Conservation (phyloP, 2,797 vertebrate species). For the Spea hammondii region DNA sequence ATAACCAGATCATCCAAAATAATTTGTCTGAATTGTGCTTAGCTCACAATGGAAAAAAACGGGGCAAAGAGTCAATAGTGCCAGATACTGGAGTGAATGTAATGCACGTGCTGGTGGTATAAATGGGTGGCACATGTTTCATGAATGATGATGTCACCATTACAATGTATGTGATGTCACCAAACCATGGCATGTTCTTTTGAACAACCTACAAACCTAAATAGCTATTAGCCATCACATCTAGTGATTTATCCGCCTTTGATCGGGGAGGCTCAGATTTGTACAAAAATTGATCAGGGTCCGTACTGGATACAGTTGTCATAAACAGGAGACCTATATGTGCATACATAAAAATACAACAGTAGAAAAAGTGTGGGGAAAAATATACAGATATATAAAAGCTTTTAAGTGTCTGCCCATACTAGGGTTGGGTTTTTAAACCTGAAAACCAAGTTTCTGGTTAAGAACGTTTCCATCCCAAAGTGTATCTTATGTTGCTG, state of each 20-base stretch:
- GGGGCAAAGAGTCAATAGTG: neutral
- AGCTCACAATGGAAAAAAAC: neutral
- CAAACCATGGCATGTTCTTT: constrained; percentile 54
- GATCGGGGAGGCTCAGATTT: constrained; percentile 72
- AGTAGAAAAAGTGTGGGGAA: constrained; percentile 43
- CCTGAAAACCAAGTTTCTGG: too few relatives aligned
- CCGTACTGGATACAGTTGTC: constrained; percentile 72
- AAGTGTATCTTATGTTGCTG: too few relatives aligned
- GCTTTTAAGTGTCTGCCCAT: neutral
- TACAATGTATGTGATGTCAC: constrained; percentile 22
- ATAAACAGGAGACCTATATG: constrained; percentile 75
- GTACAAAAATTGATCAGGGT: constrained; percentile 82
- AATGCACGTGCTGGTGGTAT: neutral
- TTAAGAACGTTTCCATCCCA: too few relatives aligned
- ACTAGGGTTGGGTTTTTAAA: too few relatives aligned
- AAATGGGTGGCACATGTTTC: neutral
- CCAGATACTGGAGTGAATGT: neutral
- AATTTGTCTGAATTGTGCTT: neutral
- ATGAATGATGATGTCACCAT: constrained; percentile 19
- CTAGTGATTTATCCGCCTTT: constrained; percentile 62
- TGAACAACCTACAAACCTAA: constrained; percentile 79
- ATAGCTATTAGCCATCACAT: constrained; percentile 83
- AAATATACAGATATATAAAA: neutral
- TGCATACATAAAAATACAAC: constrained; percentile 54
- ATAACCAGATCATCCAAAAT: neutral